These are phyloP conservation scores for Epinephelus lanceolatus DNA, from an alignment of 2,113 vertebrate species.

Conservation along the genomic window DNA sequence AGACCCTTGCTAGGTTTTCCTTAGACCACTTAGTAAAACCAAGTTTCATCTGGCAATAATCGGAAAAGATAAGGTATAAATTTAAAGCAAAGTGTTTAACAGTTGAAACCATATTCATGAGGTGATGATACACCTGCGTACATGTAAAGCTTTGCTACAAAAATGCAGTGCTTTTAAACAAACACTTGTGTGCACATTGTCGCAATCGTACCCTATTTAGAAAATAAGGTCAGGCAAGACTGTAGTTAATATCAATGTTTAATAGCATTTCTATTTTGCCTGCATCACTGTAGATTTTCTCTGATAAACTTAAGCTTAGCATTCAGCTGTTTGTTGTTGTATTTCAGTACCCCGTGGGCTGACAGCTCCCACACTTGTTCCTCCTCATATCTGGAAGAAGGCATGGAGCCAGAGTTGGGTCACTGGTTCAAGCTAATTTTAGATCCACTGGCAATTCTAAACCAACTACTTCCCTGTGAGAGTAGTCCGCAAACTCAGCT, in stretches of 20 bases:
- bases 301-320: constrained; percentile 34
- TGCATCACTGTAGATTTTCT: background rate
- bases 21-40: background rate
- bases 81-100: background rate
- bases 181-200: background rate
- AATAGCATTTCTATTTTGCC: background rate
- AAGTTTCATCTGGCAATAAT: background rate
- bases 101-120: constrained; percentile 16
- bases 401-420: constrained; percentile 66
- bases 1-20: background rate
- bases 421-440: constrained; percentile 72
- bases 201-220: background rate
- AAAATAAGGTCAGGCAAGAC: constrained; percentile 2
- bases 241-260: constrained; percentile 2
- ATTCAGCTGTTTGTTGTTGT: constrained; percentile 49
- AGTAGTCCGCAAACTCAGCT: constrained; percentile 33
- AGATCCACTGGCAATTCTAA: constrained; percentile 58
- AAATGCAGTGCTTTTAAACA: background rate
- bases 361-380: constrained; percentile 68
- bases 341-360: constrained; percentile 69
- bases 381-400: constrained; percentile 70
- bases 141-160: constrained; percentile 2
- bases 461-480: constrained; percentile 47
- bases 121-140: constrained; percentile 1
- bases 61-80: constrained; percentile 1